Evolutionary conservation across 2,888 invertebrate genomes (phyloP).

Genomic region (Augochlorella aurata): DNA sequence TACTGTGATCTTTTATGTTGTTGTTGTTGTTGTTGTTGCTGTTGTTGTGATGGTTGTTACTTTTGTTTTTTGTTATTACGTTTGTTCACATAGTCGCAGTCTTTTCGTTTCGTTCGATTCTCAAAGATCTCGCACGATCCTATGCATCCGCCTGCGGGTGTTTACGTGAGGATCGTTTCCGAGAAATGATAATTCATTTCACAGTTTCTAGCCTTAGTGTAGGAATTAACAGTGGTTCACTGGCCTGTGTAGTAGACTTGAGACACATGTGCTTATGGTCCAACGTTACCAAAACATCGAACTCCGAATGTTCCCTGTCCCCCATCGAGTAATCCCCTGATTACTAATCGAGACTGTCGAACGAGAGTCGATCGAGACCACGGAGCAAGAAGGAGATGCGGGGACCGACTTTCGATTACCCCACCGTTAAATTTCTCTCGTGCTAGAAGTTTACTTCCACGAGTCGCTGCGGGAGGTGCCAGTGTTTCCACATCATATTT

Average conservation of each 20-base stretch:
- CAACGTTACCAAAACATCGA: not conserved
- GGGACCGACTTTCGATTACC: too few relatives aligned
- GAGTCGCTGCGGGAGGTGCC: too few relatives aligned
- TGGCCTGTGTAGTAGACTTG: conserved; percentile 77
- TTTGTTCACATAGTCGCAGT: not conserved
- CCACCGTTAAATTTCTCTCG: too few relatives aligned
- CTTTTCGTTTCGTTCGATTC: conserved; percentile 1
- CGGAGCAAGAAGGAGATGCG: not conserved
- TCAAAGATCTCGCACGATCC: not conserved
- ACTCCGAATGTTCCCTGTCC: conserved; percentile 2
- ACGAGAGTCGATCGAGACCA: conserved; percentile 4
- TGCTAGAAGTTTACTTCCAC: too few relatives aligned
- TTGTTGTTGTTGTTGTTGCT: not conserved
- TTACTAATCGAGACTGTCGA: not conserved
- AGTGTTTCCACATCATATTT: too few relatives aligned
- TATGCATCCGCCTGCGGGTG: not conserved
- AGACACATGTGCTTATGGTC: conserved; percentile 34
- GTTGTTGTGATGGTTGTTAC: too few relatives aligned
- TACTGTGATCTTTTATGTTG: too few relatives aligned
- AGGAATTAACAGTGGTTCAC: conserved; percentile 70
- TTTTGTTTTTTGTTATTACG: not conserved
- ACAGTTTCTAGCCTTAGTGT: conserved; percentile 76
- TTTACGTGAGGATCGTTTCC: conserved; percentile 20
- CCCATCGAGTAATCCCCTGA: not conserved
- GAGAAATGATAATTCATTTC: conserved; percentile 73